phyloP scores from a whole-genome alignment of 2,797 vertebrate genomes.

The Acanthurus lineatus region DNA sequence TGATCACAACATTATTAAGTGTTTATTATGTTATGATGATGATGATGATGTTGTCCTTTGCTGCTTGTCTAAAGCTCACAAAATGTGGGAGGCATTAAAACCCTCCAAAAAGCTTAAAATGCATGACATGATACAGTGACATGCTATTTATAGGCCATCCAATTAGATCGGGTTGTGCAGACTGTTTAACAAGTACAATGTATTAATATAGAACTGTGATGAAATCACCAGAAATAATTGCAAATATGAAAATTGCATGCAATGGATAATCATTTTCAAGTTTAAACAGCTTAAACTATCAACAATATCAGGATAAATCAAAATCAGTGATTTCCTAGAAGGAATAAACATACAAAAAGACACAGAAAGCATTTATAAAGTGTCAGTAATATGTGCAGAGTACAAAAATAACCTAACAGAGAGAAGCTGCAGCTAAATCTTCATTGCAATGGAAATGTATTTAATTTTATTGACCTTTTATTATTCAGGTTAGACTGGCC shows the following conservation, averaged over 20 bases:
- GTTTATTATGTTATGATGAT: no score
- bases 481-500: constrained; percentile 11
- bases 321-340: not conserved
- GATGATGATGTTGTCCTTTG: no score
- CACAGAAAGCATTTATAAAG: not conserved
- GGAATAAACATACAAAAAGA: not conserved
- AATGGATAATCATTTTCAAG: not conserved
- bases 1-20: no score
- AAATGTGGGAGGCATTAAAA: no score
- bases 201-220: not conserved
- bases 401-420: no score
- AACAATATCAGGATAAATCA: not conserved
- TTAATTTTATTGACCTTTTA: not conserved
- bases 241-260: not conserved
- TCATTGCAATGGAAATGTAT: no score
- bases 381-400: no score
- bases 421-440: no score
- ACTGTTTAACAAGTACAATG: not conserved
- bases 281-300: not conserved
- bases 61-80: no score
- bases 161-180: not conserved
- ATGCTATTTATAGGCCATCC: no score
- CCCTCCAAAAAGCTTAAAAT: no score
- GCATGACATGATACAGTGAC: no score
- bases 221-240: not conserved